Evolutionary conservation across 2,797 vertebrate genomes (phyloP).

Genomic region (Sebastes steindachneri): DNA sequence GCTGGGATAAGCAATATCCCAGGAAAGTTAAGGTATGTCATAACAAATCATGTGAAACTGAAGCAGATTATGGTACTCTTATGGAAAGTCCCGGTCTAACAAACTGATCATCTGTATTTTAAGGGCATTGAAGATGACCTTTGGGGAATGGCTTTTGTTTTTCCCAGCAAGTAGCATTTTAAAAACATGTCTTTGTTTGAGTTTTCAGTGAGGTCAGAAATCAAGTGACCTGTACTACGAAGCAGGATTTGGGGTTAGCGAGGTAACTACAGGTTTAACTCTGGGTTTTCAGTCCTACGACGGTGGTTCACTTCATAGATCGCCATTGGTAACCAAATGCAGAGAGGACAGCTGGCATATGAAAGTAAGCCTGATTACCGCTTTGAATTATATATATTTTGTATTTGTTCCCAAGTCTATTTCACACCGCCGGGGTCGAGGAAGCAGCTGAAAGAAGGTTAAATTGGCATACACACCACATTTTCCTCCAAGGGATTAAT

Average conservation of each 20-base stretch:
- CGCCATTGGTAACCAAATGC: no score
- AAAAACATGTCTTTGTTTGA: constrained; percentile 57
- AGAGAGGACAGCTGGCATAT: no score
- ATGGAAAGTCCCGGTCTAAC: not conserved
- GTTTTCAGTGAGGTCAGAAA: not conserved
- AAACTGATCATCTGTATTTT: not conserved
- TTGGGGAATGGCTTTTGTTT: not conserved
- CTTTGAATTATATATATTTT: no score
- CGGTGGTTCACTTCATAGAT: no score
- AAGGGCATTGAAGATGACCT: not conserved
- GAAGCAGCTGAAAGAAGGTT: no score
- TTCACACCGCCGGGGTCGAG: no score
- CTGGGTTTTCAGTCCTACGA: no score
- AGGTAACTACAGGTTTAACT: no score
- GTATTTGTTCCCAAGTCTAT: no score
- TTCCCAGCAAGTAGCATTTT: not conserved
- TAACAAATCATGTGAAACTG: not conserved
- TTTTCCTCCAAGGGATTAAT: no score
- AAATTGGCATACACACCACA: no score
- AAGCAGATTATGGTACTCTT: not conserved
- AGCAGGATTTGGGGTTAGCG: no score
- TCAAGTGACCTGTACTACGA: not conserved
- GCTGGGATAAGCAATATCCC: not conserved
- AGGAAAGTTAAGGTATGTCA: not conserved
- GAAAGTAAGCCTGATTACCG: rapidly evolving